These are phyloP conservation scores for Pogonomyrmex barbatus DNA, from an alignment of 1,140 invertebrate genomes.

Conservation along the genomic window DNA sequence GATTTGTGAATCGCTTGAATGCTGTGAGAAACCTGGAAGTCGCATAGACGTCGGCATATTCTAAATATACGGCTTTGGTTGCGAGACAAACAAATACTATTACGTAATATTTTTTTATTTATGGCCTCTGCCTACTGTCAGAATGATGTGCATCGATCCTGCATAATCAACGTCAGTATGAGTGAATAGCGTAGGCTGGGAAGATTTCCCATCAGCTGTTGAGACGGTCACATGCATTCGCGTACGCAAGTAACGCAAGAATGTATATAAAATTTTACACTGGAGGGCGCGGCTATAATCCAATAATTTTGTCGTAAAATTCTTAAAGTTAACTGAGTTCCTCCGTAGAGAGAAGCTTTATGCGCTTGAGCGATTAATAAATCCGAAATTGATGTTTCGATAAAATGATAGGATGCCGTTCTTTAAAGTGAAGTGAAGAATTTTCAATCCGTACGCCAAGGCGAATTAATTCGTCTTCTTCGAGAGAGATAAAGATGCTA, in stretches of 20 bases:
- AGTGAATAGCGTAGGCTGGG: conserved; percentile 72
- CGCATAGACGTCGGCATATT: conserved; percentile 4
- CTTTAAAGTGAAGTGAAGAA: background rate
- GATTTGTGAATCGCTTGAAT: background rate
- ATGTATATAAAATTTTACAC: conserved; percentile 55
- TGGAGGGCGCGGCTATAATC: conserved; percentile 64
- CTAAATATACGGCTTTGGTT: conserved; percentile 48
- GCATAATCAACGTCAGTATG: conserved; percentile 81
- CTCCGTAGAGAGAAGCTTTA: conserved; percentile 62
- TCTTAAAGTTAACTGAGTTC: conserved; percentile 64
- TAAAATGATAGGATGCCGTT: conserved; percentile 42
- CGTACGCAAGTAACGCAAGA: conserved; percentile 34
- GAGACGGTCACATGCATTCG: background rate
- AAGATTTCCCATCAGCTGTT: conserved; percentile 72
- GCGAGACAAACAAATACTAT: conserved; percentile 68
- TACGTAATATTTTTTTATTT: conserved; percentile 66
- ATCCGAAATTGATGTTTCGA: background rate
- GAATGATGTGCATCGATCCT: conserved; percentile 80
- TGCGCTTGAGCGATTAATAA: conserved; percentile 59
- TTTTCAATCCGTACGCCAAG: conserved; percentile 41
- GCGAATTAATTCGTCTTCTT: conserved; percentile 25
- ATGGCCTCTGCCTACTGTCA: conserved; percentile 64
- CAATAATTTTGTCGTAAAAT: conserved; percentile 72
- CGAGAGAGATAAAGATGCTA: background rate
- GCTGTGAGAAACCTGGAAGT: conserved; percentile 31